Percentiles rank a stretch among this genome's conserved stretches.
These are phyloP conservation scores for Zoanthus solanderi DNA, from an alignment of 92 coral and sea anemone genomes.

Conservation along the genomic window DNA sequence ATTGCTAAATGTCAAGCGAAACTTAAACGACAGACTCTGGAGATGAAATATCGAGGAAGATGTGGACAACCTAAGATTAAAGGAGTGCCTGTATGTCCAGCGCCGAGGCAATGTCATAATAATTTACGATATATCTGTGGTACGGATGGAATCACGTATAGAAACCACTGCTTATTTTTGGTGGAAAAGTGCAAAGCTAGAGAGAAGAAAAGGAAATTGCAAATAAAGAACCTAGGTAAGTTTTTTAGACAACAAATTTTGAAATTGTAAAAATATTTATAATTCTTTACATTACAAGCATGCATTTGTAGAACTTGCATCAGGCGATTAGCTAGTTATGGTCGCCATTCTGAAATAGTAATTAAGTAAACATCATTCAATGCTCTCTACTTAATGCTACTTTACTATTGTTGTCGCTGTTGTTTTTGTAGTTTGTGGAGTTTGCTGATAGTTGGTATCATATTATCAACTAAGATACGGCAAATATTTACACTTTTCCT, in stretches of 20 bases:
- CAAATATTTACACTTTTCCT: too few relatives aligned
- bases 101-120: conserved; percentile 73
- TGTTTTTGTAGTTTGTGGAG: too few relatives aligned
- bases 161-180: conserved; percentile 81
- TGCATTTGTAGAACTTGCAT: too few relatives aligned
- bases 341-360: too few relatives aligned
- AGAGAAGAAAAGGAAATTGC: conserved; percentile 57
- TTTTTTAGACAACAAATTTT: neutral
- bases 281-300: too few relatives aligned
- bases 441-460: too few relatives aligned
- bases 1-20: conserved; percentile 82
- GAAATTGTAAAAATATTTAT: too few relatives aligned
- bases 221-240: conserved; percentile 68
- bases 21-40: conserved; percentile 58
- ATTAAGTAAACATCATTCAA: too few relatives aligned
- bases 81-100: conserved; percentile 62
- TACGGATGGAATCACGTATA: conserved; percentile 80
- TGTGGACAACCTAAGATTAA: conserved; percentile 79
- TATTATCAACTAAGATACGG: too few relatives aligned
- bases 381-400: too few relatives aligned
- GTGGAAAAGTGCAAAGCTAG: conserved; percentile 83
- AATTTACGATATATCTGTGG: conserved; percentile 78
- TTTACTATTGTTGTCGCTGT: too few relatives aligned
- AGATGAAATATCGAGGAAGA: conserved; percentile 69
- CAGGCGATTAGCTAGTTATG: too few relatives aligned